Evolutionary conservation across 2,888 invertebrate genomes (phyloP), one percentile per base, ranked within the genome.

Genomic region (Zhuqinia jingwanae): DNA sequence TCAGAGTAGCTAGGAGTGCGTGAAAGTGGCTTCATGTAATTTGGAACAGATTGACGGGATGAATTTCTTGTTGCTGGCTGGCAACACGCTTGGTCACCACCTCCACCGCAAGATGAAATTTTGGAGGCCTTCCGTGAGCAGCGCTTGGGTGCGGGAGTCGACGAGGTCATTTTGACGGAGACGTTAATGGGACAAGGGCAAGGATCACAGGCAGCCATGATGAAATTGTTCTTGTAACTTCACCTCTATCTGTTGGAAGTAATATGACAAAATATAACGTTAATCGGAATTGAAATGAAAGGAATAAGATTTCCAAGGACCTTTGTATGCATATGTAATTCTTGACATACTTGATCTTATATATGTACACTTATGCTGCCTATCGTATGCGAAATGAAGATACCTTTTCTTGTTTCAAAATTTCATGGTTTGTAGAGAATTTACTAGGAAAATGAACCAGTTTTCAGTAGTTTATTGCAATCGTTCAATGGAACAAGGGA

Each of bases 1-100:
- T 58, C 81, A 50, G 86, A 81, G 42, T 81, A 86, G 36, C 86
- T 86, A 11, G 86, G 86, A 30, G 86, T 86, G n/a, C 86, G 81
- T n/a, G 86, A 86, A 3, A 86, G 45, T 17, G 86, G 86, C 27
- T 86, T 86, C 86, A 86, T 86, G 50, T 86, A 86, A 53, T 86
- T 86, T 45, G 86, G 86, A 30, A 81, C 70, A 2, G 53, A 56
- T 58, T 82, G 78, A 10, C 53, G 60, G 11, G 77, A 78, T 17
- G 70, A 50, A 11, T 25, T 70, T 60, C 50, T 17, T 20, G 85
- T 53, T 22, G 80, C 84, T 45, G 47, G 68, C n/a, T 42, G 58
- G 27, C 56, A 47, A 11, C 65, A 53, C 2, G 56, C 70, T 45
- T 27, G 53, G 25, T 79, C 82, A 0, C 82, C 80, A 10, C 83